Evolutionary conservation across 1,140 invertebrate genomes (phyloP).

Genomic region (Venturia canescens): DNA sequence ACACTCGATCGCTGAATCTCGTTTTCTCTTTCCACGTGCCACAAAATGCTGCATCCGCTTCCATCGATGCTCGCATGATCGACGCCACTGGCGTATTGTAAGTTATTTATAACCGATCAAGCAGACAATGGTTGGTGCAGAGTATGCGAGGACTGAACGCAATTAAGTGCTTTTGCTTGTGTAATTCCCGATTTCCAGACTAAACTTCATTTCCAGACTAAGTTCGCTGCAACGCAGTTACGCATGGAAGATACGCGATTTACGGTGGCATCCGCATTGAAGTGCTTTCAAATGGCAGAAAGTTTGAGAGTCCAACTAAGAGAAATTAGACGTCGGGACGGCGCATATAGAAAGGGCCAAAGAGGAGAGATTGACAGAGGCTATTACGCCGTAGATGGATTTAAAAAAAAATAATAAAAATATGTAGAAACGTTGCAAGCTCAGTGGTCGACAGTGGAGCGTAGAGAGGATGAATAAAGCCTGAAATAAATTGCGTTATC

Average conservation of each 20-base stretch:
- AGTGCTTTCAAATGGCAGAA: slow-evolving; percentile 50
- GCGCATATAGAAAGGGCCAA: background rate
- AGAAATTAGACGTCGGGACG: background rate
- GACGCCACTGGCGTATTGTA: too few relatives aligned
- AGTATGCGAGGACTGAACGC: too few relatives aligned
- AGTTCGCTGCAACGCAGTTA: slow-evolving; percentile 55
- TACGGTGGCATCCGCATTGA: slow-evolving; percentile 56
- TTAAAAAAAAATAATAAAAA: slow-evolving; percentile 41
- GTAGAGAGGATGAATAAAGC: slow-evolving; percentile 67
- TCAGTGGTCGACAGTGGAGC: slow-evolving; percentile 47
- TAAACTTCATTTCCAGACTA: too few relatives aligned
- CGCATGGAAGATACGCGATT: slow-evolving; percentile 22
- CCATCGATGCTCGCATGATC: background rate
- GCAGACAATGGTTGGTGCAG: too few relatives aligned
- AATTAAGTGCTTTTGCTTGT: background rate
- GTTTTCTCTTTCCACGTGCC: too few relatives aligned
- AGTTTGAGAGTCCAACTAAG: slow-evolving; percentile 25
- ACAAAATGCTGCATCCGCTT: too few relatives aligned
- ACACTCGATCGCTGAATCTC: background rate
- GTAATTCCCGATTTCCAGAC: slow-evolving; percentile 56
- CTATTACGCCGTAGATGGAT: slow-evolving; percentile 11
- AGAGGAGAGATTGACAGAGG: slow-evolving; percentile 1
- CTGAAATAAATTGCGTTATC: slow-evolving; percentile 73
- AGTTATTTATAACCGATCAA: too few relatives aligned
- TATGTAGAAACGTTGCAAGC: slow-evolving; percentile 45